phyloP scores from a whole-genome alignment of 2,888 invertebrate species.

The Diachrysia chrysitis region DNA sequence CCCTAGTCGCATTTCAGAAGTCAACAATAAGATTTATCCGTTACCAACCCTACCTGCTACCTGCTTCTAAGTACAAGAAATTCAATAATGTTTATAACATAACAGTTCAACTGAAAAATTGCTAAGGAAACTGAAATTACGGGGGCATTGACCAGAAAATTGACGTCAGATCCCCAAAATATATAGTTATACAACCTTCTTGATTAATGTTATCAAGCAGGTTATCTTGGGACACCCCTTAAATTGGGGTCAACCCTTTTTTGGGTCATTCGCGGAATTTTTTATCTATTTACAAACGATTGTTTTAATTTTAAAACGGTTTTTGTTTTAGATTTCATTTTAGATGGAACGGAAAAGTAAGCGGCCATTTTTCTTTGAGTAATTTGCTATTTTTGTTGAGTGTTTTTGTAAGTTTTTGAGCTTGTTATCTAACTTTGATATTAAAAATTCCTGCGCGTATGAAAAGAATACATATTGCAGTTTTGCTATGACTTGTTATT shows the following conservation, averaged over 20 bases:
- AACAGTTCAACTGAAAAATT: constrained; percentile 82
- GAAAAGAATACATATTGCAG: too few species aligned
- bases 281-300: constrained; percentile 62
- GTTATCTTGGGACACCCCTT: constrained; percentile 78
- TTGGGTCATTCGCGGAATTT: constrained; percentile 57
- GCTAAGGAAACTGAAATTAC: constrained; percentile 82
- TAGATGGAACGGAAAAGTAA: constrained; percentile 16
- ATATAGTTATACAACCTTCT: constrained; percentile 74
- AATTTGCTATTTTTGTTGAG: constrained; percentile 14
- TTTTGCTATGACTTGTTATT: too few species aligned
- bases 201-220: constrained; percentile 87
- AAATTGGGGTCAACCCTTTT: constrained; percentile 79
- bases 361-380: constrained; percentile 10
- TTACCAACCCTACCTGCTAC: constrained; percentile 30
- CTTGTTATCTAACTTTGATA: not conserved
- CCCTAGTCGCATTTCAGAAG: constrained; percentile 3
- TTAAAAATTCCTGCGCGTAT: too few species aligned
- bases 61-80: constrained; percentile 35
- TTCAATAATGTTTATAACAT: constrained; percentile 73
- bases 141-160: constrained; percentile 86
- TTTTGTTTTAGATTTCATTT: constrained; percentile 47
- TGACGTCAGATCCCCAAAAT: constrained; percentile 71
- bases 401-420: not conserved
- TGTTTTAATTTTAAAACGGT: constrained; percentile 55
- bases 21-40: constrained; percentile 34